phyloP scores from a whole-genome alignment of 2,797 vertebrate genomes.

The Brotogeris chrysoptera region DNA sequence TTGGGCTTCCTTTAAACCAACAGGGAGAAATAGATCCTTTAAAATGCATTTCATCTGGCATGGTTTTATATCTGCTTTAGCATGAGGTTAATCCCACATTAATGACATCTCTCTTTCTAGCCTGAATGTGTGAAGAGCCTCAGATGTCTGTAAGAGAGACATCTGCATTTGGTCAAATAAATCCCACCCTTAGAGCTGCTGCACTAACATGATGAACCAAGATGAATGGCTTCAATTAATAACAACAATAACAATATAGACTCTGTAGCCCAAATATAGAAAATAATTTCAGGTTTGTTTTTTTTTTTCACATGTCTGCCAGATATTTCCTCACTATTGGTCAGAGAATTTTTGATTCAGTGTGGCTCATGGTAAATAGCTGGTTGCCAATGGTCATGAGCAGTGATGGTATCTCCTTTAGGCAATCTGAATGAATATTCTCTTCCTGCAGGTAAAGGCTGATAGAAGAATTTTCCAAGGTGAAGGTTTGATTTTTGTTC shows the following conservation, averaged over 20 bases:
- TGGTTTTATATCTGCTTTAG: conserved; percentile 26
- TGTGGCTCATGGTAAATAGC: neutral
- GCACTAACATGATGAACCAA: conserved; percentile 51
- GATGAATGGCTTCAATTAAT: conserved; percentile 66
- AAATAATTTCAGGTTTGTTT: neutral
- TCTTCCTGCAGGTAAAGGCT: neutral
- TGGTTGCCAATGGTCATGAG: neutral
- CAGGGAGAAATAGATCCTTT: neutral
- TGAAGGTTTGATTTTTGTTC: neutral
- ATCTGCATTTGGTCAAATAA: conserved; percentile 67
- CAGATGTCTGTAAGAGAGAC: conserved; percentile 66
- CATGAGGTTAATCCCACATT: conserved; percentile 66
- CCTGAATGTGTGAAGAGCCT: conserved; percentile 48
- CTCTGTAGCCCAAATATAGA: conserved; percentile 42
- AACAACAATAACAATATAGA: conserved; percentile 43
- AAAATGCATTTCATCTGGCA: conserved; percentile 40
- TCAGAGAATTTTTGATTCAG: neutral
- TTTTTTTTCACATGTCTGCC: neutral
- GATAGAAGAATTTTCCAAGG: neutral
- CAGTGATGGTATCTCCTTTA: neutral
- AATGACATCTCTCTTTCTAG: conserved; percentile 49
- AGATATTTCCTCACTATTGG: neutral
- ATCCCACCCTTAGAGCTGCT: conserved; percentile 50
- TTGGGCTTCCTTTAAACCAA: neutral
- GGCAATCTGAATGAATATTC: neutral